Percentiles rank a stretch among this genome's conserved stretches.
Evolutionary conservation across 1,140 invertebrate genomes (phyloP).

Genomic region (Ruditapes philippinarum): DNA sequence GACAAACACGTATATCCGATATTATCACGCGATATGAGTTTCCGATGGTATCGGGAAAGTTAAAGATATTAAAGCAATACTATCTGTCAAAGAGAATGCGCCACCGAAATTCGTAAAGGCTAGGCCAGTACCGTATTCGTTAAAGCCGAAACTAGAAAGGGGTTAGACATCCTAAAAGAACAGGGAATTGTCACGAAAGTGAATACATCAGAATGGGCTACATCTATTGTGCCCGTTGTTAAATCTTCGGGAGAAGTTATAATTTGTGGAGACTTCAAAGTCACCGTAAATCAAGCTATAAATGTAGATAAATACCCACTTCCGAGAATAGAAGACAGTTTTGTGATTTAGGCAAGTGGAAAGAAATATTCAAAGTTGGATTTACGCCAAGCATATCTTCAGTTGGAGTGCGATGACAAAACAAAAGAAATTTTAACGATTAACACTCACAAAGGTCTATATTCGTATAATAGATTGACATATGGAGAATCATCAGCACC

Average conservation of each 20-base stretch:
- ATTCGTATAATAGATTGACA: constrained; percentile 14
- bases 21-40: not conserved
- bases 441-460: constrained; percentile 78
- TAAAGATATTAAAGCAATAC: constrained; percentile 52
- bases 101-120: constrained; percentile 53
- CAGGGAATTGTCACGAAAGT: constrained; percentile 73
- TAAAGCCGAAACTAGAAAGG: constrained; percentile 74
- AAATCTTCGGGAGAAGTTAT: constrained; percentile 84
- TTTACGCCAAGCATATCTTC: too few species aligned
- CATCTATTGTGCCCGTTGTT: constrained; percentile 83
- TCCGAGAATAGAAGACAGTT: constrained; percentile 79
- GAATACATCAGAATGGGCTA: constrained; percentile 80
- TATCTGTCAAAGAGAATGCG: constrained; percentile 49
- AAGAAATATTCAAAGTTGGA: constrained; percentile 71
- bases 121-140: constrained; percentile 83
- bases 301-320: constrained; percentile 64
- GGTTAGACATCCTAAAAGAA: constrained; percentile 52
- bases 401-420: constrained; percentile 70
- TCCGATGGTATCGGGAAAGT: constrained; percentile 46
- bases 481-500: constrained; percentile 84
- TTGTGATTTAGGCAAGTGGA: constrained; percentile 66
- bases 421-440: constrained; percentile 70
- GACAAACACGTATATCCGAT: not conserved
- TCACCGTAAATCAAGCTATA: constrained; percentile 67
- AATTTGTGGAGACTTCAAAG: constrained; percentile 85